A percentile compares a stretch with the other conserved stretches of the same genome.
These are phyloP conservation scores for Salvelinus namaycush DNA, from an alignment of 2,113 vertebrate species.

Conservation along the genomic window DNA sequence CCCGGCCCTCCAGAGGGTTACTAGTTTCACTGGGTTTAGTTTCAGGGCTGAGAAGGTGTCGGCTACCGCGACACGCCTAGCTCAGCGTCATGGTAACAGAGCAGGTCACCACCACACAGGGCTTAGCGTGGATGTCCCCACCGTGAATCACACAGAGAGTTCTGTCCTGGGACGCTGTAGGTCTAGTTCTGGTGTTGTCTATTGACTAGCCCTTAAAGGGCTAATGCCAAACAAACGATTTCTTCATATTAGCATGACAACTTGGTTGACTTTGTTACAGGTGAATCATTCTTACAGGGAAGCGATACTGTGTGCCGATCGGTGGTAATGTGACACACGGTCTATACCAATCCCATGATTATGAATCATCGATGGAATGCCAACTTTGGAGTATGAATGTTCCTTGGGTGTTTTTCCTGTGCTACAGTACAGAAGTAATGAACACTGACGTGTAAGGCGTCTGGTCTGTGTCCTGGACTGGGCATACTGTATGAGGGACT, in stretches of 20 bases:
- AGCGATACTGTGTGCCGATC: too few relatives aligned
- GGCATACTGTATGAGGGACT: too few relatives aligned
- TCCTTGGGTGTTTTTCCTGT: too few relatives aligned
- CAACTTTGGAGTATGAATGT: too few relatives aligned
- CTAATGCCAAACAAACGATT: neutral
- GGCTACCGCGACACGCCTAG: neutral
- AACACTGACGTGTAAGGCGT: too few relatives aligned
- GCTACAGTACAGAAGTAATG: too few relatives aligned
- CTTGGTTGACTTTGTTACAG: too few relatives aligned
- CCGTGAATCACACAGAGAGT: neutral
- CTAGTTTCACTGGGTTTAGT: neutral
- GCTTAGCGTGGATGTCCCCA: neutral
- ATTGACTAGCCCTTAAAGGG: neutral
- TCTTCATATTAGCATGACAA: neutral
- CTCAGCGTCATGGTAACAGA: neutral
- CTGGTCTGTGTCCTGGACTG: too few relatives aligned
- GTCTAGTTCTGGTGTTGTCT: neutral
- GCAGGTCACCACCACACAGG: neutral
- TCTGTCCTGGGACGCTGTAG: neutral
- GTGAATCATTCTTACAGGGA: too few relatives aligned
- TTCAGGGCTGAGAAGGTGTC: neutral
- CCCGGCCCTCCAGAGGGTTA: neutral
- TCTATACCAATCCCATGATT: too few relatives aligned
- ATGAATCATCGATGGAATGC: too few relatives aligned
- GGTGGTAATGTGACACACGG: too few relatives aligned